Base-by-base conservation (phyloP, 2,113 vertebrate species). In the Pangasianodon hypophthalmus region DNA sequence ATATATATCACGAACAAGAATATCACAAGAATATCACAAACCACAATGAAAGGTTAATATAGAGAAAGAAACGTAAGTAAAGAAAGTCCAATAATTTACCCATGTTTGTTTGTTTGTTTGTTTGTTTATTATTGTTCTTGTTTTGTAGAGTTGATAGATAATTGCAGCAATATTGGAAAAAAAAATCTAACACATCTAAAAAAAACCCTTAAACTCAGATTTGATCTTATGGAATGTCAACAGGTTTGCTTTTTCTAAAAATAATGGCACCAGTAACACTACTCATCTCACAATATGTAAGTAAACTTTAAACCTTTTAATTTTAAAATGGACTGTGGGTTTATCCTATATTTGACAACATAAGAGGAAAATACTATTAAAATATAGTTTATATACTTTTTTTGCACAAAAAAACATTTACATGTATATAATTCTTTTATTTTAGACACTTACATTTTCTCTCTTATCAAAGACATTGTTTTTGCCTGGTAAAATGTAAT, bases 281-380 rank as follows among this genome's bases (percentile, higher is more conserved):
- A 46, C 26, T 64, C 48, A 62, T 69, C 80, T 84, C 54, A 87
- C 67, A 19, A 84, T 79, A 64, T 84, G 90, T 90, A 13, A 90
- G 89, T 88, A 88, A 77, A 81, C 50, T 52, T 80, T 79, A 14
- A 48, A 29, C 6, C 1, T 52, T 48, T 80, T 50, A 11, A 16
- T 4, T 50, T 80, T 14, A 26, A 80, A 14, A 18, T 54, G 2
- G 6, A 81, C 26, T 54, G 50, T 54, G 18, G 24, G 11, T 80
- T 80, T 29, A 50, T 50, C 14, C 4, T 4, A 80, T 29, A 50
- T 29, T 50, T 80, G 50, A 5, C 0, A 37, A 46, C 21, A 80
- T 80, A 80, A 50, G 4, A 50, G 14, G 19, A 75, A 44, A 3
- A 21, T 19, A 21, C 19, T 11, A 21, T 1, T 4, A 37, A 2